These are phyloP conservation scores for Morone saxatilis DNA, from an alignment of 2,113 vertebrate genomes.

Conservation along the genomic window DNA sequence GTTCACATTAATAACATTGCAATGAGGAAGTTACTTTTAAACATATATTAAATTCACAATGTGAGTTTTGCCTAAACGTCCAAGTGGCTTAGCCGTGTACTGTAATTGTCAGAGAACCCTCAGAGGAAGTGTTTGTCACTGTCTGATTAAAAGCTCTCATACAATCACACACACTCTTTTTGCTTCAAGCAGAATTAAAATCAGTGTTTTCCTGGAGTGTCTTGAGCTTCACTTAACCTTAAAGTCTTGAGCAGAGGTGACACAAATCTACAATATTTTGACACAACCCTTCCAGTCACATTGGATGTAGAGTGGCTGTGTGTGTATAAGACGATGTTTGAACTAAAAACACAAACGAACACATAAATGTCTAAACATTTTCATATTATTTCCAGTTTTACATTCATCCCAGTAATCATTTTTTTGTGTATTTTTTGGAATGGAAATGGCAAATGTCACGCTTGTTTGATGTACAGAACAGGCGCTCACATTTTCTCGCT, in stretches of 20 bases:
- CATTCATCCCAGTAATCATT: not conserved
- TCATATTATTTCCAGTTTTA: not conserved
- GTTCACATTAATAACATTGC: not conserved
- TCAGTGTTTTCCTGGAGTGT: not conserved
- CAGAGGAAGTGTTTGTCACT: not conserved
- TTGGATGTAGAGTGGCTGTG: not conserved
- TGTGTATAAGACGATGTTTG: not conserved
- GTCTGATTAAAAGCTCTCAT: conserved; percentile 1
- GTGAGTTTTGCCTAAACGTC: not conserved
- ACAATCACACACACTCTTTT: not conserved
- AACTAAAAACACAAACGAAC: not conserved
- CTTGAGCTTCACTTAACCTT: not conserved
- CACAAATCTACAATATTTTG: not conserved
- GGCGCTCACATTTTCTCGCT: not conserved
- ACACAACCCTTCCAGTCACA: not conserved
- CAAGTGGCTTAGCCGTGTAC: too few species aligned
- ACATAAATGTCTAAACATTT: not conserved
- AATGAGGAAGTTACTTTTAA: not conserved
- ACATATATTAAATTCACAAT: not conserved
- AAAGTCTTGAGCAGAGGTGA: not conserved
- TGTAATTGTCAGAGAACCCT: not conserved
- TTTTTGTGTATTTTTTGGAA: not conserved
- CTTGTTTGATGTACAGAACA: not conserved
- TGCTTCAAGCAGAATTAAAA: not conserved
- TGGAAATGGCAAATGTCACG: not conserved